Percentiles rank a stretch among this genome's conserved stretches.
Conservation (phyloP, 2,113 vertebrate species). For the Forbesichthys papilliferus region DNA sequence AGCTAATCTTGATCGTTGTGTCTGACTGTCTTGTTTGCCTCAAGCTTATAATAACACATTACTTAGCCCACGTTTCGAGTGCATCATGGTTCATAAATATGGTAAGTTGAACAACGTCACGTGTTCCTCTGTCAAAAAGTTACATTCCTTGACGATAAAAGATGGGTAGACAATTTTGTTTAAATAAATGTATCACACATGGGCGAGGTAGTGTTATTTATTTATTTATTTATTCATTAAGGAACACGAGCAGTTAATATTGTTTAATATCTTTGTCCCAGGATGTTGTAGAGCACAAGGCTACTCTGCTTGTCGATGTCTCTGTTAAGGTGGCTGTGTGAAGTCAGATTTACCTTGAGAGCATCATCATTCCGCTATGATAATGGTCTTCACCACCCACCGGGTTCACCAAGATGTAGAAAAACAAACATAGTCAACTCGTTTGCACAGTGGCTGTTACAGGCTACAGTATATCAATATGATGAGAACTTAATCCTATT, state of each 20-base stretch:
- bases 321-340: too few species aligned
- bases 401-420: slow-evolving; percentile 50
- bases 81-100: slow-evolving; percentile 77
- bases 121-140: slow-evolving; percentile 13
- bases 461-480: too few species aligned
- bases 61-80: slow-evolving; percentile 18
- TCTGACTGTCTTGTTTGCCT: not conserved
- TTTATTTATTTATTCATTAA: too few species aligned
- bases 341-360: too few species aligned
- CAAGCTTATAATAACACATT: slow-evolving; percentile 13
- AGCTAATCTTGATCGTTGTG: not conserved
- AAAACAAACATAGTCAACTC: too few species aligned
- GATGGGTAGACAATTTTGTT: not conserved
- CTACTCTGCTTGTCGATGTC: too few species aligned
- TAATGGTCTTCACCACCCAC: slow-evolving; percentile 48
- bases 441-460: too few species aligned
- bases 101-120: slow-evolving; percentile 65
- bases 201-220: too few species aligned
- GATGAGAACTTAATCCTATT: not conserved
- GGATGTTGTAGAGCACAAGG: not conserved
- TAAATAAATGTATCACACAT: too few species aligned
- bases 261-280: slow-evolving; percentile 4
- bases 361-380: not conserved
- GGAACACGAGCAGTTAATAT: not conserved
- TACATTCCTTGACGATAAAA: not conserved